Evolutionary conservation across 2,113 vertebrate genomes (phyloP).

Genomic region (Carlito syrichta): DNA sequence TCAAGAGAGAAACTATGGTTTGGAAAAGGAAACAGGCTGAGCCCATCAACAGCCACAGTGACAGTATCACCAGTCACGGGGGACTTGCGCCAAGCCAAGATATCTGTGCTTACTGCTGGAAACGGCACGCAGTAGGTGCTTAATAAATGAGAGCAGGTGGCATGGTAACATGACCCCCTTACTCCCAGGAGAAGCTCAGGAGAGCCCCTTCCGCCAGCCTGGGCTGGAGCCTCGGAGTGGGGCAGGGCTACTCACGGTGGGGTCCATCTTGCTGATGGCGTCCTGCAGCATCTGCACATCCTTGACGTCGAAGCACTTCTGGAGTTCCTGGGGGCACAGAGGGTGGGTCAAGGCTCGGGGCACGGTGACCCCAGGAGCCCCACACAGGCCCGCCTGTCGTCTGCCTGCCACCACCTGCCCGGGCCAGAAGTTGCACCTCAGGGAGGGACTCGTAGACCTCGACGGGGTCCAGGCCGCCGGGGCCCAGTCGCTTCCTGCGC

Average conservation of each 20-base stretch:
- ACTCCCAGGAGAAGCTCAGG: neutral
- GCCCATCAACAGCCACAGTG: neutral
- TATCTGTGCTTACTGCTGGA: neutral
- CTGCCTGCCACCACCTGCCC: accelerated
- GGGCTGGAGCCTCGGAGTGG: too few species aligned
- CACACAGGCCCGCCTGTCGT: accelerated
- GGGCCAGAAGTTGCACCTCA: slow-evolving; percentile 72
- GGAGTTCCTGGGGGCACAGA: slow-evolving; percentile 85
- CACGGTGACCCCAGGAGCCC: neutral
- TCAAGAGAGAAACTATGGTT: neutral
- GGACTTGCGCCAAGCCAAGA: accelerated
- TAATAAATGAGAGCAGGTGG: accelerated
- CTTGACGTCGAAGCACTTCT: slow-evolving; percentile 95
- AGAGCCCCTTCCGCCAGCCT: neutral
- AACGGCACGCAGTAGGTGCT: neutral
- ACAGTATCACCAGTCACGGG: neutral
- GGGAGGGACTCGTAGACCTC: slow-evolving; percentile 94
- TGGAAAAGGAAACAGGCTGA: neutral
- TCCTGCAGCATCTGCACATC: slow-evolving; percentile 94
- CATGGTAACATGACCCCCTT: neutral
- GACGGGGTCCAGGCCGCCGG: slow-evolving; percentile 92
- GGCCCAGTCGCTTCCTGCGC: slow-evolving; percentile 89
- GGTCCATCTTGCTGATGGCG: slow-evolving; percentile 93
- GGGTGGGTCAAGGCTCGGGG: neutral
- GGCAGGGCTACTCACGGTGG: slow-evolving; percentile 85